Evolutionary conservation across 2,113 vertebrate genomes (phyloP), one percentile per base, ranked within the genome.

Genomic region (Triplophysa dalaica): DNA sequence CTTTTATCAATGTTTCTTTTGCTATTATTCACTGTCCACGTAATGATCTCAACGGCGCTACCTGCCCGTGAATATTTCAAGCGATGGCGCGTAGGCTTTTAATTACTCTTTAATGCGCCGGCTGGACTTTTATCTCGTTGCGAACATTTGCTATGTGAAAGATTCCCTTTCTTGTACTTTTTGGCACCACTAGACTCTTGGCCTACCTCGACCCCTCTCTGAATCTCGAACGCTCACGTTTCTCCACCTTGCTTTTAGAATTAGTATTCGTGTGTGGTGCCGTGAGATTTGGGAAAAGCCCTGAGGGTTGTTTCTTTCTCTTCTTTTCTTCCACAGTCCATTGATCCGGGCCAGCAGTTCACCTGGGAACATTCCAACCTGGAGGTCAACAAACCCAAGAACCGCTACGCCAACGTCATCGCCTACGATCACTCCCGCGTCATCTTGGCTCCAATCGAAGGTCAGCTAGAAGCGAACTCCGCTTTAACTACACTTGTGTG

Each of bases 351-450:
- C 61, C 97, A 99, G 94, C 98, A 99, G 93, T 99, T 99, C 92
- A 99, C 97, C 2, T 99, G 98, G 98, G 98, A 99, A 29, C 95
- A 99, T 78, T 99, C 98, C 82, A 99, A 99, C 93, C 94, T 99
- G 68, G 98, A 99, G 77, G 97, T 98, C 85, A 99, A 99, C 93
- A 99, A 99, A 81, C 96, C 97, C 70, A 99, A 99, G 86, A 99
- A 99, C 91, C 97, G 98, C 54, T 99, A 99, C 0, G 98, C 98
- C 11, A 99, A 99, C 41, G 98, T 99, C 86, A 99, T 99, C 0
- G 97, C 98, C 85, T 99, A 99, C 2, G 97, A 99, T 92, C 98
- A 99, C 84, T 99, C 97, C 0, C 95, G 98, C 0, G 95, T 99
- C 89, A 96, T 99, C 88, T 93, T 99, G 88, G 94, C 96, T 83